phyloP scores from a whole-genome alignment of 1,140 invertebrate genomes.

The Drosophila equinoxialis region DNA sequence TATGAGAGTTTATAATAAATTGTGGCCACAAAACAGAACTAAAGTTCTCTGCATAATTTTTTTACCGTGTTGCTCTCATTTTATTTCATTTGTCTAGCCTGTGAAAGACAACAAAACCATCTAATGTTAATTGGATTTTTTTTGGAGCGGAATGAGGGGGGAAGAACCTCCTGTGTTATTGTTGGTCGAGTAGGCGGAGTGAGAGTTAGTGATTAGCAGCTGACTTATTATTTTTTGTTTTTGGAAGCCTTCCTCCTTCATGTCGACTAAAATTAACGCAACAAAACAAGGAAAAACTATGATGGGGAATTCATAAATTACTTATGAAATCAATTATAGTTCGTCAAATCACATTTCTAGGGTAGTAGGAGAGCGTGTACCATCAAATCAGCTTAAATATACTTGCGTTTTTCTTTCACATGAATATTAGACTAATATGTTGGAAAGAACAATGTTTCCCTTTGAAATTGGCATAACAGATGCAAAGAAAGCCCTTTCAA shows the following conservation, averaged over 20 bases:
- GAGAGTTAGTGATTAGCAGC: constrained; percentile 60
- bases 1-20: constrained; percentile 40
- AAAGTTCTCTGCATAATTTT: constrained; percentile 33
- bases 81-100: constrained; percentile 21
- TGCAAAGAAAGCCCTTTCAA: too few relatives aligned
- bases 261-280: constrained; percentile 16
- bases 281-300: constrained; percentile 2
- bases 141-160: not conserved
- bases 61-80: constrained; percentile 34
- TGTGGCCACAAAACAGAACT: constrained; percentile 30
- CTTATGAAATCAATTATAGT: constrained; percentile 63
- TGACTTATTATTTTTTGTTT: constrained; percentile 30
- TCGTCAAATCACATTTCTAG: constrained; percentile 35
- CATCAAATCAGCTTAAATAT: constrained; percentile 9
- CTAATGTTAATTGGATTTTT: constrained; percentile 46
- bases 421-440: not conserved
- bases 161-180: not conserved
- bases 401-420: not conserved
- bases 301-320: constrained; percentile 40
- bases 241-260: constrained; percentile 1
- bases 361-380: constrained; percentile 28
- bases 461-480: not conserved
- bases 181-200: not conserved
- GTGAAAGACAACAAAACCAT: constrained; percentile 21
- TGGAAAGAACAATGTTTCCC: not conserved